Base-by-base conservation (phyloP, 2,888 invertebrate genomes). In the Cheiracanthium punctorium region DNA sequence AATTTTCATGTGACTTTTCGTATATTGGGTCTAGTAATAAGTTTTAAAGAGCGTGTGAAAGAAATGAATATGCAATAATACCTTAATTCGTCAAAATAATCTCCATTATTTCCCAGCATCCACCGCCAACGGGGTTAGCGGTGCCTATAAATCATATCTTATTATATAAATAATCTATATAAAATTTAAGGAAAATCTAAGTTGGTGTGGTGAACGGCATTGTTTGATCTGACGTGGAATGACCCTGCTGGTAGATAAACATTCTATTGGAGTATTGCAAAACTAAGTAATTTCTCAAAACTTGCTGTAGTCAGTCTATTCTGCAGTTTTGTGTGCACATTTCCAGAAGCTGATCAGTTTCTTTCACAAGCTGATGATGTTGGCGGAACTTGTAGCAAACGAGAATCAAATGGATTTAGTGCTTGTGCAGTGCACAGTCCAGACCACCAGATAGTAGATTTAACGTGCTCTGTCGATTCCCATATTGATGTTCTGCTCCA, bases 301-400 rank as follows among this genome's bases (percentile, higher is more conserved):
- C n/a, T 69, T 2, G 10, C 69, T 69, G 69, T 32, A 69, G 69
- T 69, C n/a, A 69, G 28, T n/a, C 33, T 7, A 69, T 32, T 69
- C 5, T 29, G 69, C 4, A 32, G 17, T 69, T 69, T 69, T 32
- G 69, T 69, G 28, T 69, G 33, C 12, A 29, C 29, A 29, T 69
- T 69, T 69, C 69, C 30, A 29, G 29, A 69, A 69, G 69, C 29
- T 8, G 69, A 80, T 65, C 20, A 79, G 20, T 70, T 37, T 72
- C 32, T n/a, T 70, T 72, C 48, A 37, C 48, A 32, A 37, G 76
- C 52, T 20, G 76, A 33, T 0, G 43, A 72, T 20, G 37, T 72
- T 41, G 72, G 72, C 0, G 72, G 72, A 33, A 72, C n/a, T 41
- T 72, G 72, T 12, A 33, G 14, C 14, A 72, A 41, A 72, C 72